Conservation (phyloP, 37 sponge, comb jelly and placozoan species). For the Cliona cf. orientalis region DNA sequence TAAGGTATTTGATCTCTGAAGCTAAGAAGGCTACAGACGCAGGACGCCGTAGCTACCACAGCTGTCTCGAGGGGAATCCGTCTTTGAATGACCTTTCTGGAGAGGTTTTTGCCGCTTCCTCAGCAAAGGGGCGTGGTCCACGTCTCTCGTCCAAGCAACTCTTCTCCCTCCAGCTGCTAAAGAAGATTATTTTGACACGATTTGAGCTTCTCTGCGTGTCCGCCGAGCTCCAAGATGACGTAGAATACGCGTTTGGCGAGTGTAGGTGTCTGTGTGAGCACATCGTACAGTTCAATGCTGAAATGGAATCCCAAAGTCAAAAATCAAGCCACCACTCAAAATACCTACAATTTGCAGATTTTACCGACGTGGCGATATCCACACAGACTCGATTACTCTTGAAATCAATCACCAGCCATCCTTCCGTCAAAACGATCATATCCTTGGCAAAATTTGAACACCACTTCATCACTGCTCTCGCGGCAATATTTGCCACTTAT, state of each 20-base stretch:
- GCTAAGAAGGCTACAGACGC: no score
- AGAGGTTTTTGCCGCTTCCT: background rate
- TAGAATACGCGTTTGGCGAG: slow-evolving; percentile 22
- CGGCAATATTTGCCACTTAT: slow-evolving; percentile 27
- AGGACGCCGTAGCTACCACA: background rate
- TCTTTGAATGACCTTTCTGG: background rate
- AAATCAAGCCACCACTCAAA: background rate
- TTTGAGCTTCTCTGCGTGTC: slow-evolving; percentile 45
- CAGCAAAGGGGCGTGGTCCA: background rate
- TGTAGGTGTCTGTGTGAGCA: slow-evolving; percentile 10
- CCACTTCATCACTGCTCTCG: slow-evolving; percentile 1
- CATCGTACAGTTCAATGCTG: background rate
- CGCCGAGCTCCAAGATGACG: slow-evolving; percentile 15
- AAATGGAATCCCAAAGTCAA: background rate
- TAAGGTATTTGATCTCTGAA: no score
- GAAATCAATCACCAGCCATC: background rate
- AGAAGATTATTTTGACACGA: slow-evolving; percentile 9
- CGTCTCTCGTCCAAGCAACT: no score
- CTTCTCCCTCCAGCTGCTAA: slow-evolving; percentile 2
- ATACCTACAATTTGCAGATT: slow-evolving; percentile 14
- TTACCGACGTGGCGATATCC: background rate
- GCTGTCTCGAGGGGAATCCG: background rate
- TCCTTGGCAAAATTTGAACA: slow-evolving; percentile 16
- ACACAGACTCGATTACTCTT: background rate
- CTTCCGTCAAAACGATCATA: background rate